Evolutionary conservation across 2,888 invertebrate species (phyloP).

Genomic region (Lomographa bimaculata): DNA sequence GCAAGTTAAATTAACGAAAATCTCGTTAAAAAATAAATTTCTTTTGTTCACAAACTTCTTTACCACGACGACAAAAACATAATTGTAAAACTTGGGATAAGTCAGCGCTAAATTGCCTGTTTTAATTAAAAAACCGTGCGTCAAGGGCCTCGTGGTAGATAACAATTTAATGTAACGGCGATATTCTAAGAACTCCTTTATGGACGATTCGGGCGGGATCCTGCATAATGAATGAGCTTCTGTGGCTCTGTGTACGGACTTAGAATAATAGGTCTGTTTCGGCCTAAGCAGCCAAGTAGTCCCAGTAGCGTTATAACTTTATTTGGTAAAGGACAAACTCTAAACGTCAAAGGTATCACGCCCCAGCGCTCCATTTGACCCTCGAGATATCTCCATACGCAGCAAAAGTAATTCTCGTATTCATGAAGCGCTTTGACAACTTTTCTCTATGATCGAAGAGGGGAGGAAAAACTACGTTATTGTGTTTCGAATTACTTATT

Average conservation of each 20-base stretch:
- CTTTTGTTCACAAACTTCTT: conserved; percentile 46
- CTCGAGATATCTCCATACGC: conserved; percentile 27
- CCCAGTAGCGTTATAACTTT: conserved; percentile 36
- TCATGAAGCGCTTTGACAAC: conserved; percentile 45
- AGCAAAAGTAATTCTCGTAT: conserved; percentile 40
- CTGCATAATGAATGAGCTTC: conserved; percentile 63
- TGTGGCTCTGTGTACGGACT: conserved; percentile 34
- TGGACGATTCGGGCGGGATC: conserved; percentile 57
- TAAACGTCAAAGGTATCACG: conserved; percentile 37
- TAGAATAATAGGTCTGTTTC: conserved; percentile 31
- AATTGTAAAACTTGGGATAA: conserved; percentile 64
- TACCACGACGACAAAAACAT: conserved; percentile 55
- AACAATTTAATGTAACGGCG: conserved; percentile 73
- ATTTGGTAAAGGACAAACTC: conserved; percentile 33
- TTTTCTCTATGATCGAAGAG: conserved; percentile 38
- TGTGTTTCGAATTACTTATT: conserved; percentile 54
- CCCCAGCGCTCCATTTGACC: conserved; percentile 37
- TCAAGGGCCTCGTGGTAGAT: conserved; percentile 63
- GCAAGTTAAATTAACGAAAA: conserved; percentile 33
- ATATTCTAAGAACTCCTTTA: conserved; percentile 69
- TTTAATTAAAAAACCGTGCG: conserved; percentile 74
- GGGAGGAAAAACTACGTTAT: conserved; percentile 44
- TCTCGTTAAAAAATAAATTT: conserved; percentile 45
- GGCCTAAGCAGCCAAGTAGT: conserved; percentile 29
- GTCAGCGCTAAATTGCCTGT: conserved; percentile 67